Evolutionary conservation across 2,113 vertebrate species (phyloP), one percentile per base, ranked within the genome.

Genomic region (Oreochromis aureus): DNA sequence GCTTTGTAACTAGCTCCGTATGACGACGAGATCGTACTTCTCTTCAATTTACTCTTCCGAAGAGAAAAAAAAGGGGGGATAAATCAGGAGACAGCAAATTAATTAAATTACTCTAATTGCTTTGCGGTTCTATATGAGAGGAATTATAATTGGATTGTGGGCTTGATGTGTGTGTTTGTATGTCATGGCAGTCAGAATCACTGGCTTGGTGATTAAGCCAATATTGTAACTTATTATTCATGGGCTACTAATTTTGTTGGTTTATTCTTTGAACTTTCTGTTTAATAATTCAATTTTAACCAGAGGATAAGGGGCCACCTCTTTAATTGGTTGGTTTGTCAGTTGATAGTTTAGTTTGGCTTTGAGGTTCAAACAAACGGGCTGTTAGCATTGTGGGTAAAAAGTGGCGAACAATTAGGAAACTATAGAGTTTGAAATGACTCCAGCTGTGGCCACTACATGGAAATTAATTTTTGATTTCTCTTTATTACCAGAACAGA

Each of bases 21-120:
- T 56, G 19, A 55, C 51, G 18, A 46, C 71, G 51, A 32, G 44
- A 81, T 24, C 10, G 2, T 48, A 81, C 91, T 89, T 89, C 80
- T 88, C 63, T 91, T 85, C 61, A 87, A 44, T 94, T 90, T 91
- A 80, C 82, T 89, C 79, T 90, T 81, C 19, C 3, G 6, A 44
- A 44, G 87, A 85, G 55, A 16, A 82, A 79, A 88, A 79, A 88
- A 69, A 76, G 27, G 54, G 24, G 39, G 55, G 46, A 27, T 34
- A 82, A 89, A 87, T 90, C 69, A 76, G 27, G 53, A 83, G 79
- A 93, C 69, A 53, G 83, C 69, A 82, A 82, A 63, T 80, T 93
- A 93, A 91, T 92, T 80, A 88, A 95, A 93, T 94, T 84, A 92
- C 92, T 90, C 90, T 92, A 94, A 93, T 93, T 92, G 87, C 89